Percentiles rank a stretch among this genome's conserved stretches.
Conservation (phyloP, 2,888 invertebrate species). For the Leptinotarsa tumamoca region DNA sequence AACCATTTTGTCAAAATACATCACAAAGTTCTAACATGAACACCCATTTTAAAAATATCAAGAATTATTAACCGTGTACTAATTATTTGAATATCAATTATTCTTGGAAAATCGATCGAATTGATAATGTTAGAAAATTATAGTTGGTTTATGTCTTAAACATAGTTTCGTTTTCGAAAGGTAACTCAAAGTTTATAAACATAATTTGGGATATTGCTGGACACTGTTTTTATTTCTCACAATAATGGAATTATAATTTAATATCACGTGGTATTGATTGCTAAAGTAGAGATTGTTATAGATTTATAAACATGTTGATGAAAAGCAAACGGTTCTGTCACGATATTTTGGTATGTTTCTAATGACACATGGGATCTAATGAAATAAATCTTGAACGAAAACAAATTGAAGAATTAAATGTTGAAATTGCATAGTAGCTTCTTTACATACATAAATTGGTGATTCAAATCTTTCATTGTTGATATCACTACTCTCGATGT, state of each 20-base stretch:
- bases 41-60: no score
- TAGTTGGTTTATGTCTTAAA: background rate
- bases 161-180: background rate
- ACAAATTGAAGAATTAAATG: background rate
- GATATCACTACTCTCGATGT: no score
- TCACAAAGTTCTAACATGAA: no score
- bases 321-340: background rate
- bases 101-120: background rate
- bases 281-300: background rate
- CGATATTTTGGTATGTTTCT: background rate
- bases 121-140: background rate
- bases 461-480: no score
- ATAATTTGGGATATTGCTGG: background rate
- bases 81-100: background rate
- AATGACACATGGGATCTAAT: background rate
- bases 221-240: background rate
- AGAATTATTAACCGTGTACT: no score
- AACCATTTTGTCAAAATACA: constrained; percentile 1
- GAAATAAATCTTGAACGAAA: background rate
- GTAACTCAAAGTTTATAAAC: constrained; percentile 12
- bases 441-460: no score
- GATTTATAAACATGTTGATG: background rate
- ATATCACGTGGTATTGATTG: background rate
- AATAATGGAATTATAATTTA: constrained; percentile 5
- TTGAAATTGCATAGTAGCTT: no score